Percentiles rank a stretch among this genome's conserved stretches.
These are phyloP conservation scores for Pygoscelis adeliae DNA, from an alignment of 2,113 vertebrate species.

Conservation along the genomic window DNA sequence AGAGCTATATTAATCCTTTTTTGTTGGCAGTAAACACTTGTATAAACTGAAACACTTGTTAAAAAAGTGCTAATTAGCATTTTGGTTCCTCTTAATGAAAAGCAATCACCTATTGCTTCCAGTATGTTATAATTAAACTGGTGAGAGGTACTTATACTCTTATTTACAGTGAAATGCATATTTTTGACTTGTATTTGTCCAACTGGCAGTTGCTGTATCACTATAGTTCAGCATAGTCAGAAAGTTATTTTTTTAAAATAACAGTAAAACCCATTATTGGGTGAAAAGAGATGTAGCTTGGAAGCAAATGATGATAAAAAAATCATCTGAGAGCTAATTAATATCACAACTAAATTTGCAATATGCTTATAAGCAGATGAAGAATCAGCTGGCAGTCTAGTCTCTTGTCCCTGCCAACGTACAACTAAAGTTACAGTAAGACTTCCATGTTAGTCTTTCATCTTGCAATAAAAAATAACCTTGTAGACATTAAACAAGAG, in stretches of 20 bases:
- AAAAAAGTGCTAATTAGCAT: neutral
- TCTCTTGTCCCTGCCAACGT: neutral
- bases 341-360: neutral
- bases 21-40: neutral
- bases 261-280: neutral
- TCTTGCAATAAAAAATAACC: neutral
- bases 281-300: neutral
- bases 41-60: neutral
- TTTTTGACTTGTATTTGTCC: neutral
- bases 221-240: neutral
- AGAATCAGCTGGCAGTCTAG: neutral
- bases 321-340: neutral
- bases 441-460: neutral
- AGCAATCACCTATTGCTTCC: neutral
- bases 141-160: neutral
- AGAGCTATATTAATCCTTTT: neutral
- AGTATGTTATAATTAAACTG: slow-evolving; percentile 2
- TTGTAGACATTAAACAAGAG: neutral
- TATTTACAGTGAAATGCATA: neutral
- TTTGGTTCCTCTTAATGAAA: slow-evolving; percentile 9
- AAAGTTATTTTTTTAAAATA: neutral
- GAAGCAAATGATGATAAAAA: neutral
- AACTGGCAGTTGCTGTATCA: neutral
- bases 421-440: neutral
- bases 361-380: neutral